Evolutionary conservation across 1,140 invertebrate species (phyloP).

Genomic region (Procambarus clarkii): DNA sequence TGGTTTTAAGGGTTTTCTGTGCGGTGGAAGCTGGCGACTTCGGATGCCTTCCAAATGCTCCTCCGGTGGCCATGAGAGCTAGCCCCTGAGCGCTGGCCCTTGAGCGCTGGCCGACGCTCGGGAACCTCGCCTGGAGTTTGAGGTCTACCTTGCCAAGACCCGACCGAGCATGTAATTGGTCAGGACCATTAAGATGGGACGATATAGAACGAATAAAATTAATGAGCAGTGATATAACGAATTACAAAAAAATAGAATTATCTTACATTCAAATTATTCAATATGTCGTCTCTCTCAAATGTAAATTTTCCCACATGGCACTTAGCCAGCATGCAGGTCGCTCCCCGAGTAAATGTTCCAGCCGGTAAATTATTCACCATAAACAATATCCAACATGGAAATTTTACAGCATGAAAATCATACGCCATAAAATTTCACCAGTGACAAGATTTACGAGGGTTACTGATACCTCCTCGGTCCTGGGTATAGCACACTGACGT

Average conservation of each 20-base stretch:
- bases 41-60: background rate
- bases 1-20: constrained; percentile 35
- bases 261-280: constrained; percentile 21
- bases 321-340: background rate
- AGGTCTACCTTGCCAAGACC: constrained; percentile 6
- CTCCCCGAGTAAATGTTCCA: constrained; percentile 24
- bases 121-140: background rate
- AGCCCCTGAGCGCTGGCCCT: background rate
- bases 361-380: constrained; percentile 31
- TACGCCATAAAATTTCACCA: constrained; percentile 9
- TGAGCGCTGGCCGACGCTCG: background rate
- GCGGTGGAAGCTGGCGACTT: background rate
- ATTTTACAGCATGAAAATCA: constrained; percentile 34
- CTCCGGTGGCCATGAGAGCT: too few species aligned
- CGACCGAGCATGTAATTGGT: constrained; percentile 50
- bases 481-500: background rate
- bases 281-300: constrained; percentile 22
- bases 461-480: too few species aligned
- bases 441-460: background rate
- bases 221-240: constrained; percentile 56
- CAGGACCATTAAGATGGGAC: constrained; percentile 39
- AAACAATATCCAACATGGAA: constrained; percentile 38
- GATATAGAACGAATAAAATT: constrained; percentile 47
- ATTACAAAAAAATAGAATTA: constrained; percentile 1
- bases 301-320: constrained; percentile 30